Evolutionary conservation across 2,888 invertebrate genomes (phyloP).

Genomic region (Salticus scenicus): DNA sequence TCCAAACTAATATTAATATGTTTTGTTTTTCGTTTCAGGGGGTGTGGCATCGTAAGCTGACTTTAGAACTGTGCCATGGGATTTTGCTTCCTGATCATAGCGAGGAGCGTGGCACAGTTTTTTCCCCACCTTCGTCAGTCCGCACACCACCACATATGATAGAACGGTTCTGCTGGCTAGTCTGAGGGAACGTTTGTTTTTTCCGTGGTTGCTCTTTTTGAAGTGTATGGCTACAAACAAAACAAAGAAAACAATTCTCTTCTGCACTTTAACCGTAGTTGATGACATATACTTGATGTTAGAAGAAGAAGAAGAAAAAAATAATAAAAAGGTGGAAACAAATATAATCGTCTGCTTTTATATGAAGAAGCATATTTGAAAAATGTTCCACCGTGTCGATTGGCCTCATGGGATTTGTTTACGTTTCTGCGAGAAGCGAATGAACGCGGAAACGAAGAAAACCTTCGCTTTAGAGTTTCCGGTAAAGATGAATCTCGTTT

Average conservation of each 20-base stretch:
- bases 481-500: background rate
- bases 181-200: background rate
- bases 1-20: constrained; percentile 20
- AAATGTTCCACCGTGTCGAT: background rate
- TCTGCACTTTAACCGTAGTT: background rate
- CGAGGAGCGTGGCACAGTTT: constrained; percentile 62
- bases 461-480: background rate
- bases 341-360: constrained; percentile 16
- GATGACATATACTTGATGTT: background rate
- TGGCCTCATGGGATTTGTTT: constrained; percentile 1
- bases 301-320: background rate
- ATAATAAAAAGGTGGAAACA: background rate
- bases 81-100: constrained; percentile 55
- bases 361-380: background rate
- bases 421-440: background rate
- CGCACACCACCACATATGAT: constrained; percentile 15
- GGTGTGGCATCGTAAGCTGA: constrained; percentile 48
- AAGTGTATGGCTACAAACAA: background rate
- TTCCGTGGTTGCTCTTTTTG: background rate
- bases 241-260: background rate
- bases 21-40: constrained; percentile 32
- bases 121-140: constrained; percentile 5
- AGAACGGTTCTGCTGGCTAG: constrained; percentile 26
- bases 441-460: constrained; percentile 26
- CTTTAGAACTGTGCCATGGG: constrained; percentile 48